Conservation (phyloP, 1,140 invertebrate genomes). For the Pygmarrhopalites habei region DNA sequence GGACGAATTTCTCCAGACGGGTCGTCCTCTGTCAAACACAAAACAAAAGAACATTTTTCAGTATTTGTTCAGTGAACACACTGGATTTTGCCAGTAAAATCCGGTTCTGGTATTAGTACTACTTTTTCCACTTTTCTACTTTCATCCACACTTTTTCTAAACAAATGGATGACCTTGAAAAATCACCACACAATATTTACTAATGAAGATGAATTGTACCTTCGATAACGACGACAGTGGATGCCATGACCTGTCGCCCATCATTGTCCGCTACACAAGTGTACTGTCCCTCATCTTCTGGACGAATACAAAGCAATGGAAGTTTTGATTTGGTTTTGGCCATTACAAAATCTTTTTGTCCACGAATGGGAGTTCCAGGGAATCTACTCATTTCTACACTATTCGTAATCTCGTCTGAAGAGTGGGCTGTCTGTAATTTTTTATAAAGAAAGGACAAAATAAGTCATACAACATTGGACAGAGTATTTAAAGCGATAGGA, state of each 20-base stretch:
- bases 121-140: too few relatives aligned
- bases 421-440: background rate
- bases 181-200: too few relatives aligned
- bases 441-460: constrained; percentile 2
- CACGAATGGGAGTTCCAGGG: background rate
- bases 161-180: too few relatives aligned
- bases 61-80: too few relatives aligned
- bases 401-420: constrained; percentile 17
- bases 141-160: too few relatives aligned
- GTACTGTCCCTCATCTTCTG: constrained; percentile 55
- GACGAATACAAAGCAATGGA: constrained; percentile 54
- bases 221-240: constrained; percentile 41
- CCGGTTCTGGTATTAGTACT: too few relatives aligned
- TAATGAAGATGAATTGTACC: too few relatives aligned
- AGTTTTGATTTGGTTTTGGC: constrained; percentile 58
- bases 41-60: background rate
- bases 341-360: constrained; percentile 40
- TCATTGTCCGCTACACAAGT: constrained; percentile 64
- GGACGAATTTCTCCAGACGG: background rate
- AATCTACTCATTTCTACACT: background rate
- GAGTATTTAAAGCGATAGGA: background rate
- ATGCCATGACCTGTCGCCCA: constrained; percentile 48
- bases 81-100: too few relatives aligned
- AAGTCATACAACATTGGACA: background rate
- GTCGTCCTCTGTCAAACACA: constrained; percentile 24